A percentile compares a stretch with the other conserved stretches of the same genome.
Conservation (phyloP, 2,888 invertebrate species). For the Mythimna vitellina region DNA sequence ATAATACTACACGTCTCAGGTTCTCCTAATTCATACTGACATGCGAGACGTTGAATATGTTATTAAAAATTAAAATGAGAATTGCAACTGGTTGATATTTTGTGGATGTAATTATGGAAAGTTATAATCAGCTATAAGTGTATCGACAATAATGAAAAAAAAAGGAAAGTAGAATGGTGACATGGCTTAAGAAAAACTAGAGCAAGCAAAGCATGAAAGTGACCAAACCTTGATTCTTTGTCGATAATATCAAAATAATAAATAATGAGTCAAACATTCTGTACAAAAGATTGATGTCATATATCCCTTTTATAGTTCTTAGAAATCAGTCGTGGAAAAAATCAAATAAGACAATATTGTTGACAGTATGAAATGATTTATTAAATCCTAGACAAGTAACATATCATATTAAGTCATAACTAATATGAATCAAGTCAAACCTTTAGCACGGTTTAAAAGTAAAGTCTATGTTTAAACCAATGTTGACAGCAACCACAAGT, state of each 20-base stretch:
- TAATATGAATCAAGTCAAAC: conserved; percentile 31
- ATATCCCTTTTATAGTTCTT: not conserved
- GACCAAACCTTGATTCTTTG: not conserved
- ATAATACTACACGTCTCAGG: conserved; percentile 24
- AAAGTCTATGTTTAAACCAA: not conserved
- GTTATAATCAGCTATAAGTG: conserved; percentile 8
- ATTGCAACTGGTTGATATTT: conserved; percentile 16
- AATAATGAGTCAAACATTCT: not conserved
- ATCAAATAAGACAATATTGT: conserved; percentile 15
- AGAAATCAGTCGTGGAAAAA: conserved; percentile 13
- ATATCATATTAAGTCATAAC: conserved; percentile 39
- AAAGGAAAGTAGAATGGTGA: conserved; percentile 19
- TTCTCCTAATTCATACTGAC: conserved; percentile 29
- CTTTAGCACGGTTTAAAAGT: conserved; percentile 11
- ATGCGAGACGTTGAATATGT: conserved; percentile 12
- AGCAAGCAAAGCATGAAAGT: conserved; percentile 20
- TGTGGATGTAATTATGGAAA: not conserved
- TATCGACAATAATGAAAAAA: conserved; percentile 18
- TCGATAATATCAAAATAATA: not conserved
- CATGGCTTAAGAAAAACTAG: conserved; percentile 15
- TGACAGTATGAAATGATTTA: conserved; percentile 37
- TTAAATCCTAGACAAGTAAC: conserved; percentile 26
- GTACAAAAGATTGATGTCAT: no score
- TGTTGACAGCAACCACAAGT: conserved; percentile 2
- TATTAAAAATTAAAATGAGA: conserved; percentile 3